These are phyloP conservation scores for Anarhynchus alexandrinus DNA, from an alignment of 2,113 vertebrate species.

Conservation along the genomic window DNA sequence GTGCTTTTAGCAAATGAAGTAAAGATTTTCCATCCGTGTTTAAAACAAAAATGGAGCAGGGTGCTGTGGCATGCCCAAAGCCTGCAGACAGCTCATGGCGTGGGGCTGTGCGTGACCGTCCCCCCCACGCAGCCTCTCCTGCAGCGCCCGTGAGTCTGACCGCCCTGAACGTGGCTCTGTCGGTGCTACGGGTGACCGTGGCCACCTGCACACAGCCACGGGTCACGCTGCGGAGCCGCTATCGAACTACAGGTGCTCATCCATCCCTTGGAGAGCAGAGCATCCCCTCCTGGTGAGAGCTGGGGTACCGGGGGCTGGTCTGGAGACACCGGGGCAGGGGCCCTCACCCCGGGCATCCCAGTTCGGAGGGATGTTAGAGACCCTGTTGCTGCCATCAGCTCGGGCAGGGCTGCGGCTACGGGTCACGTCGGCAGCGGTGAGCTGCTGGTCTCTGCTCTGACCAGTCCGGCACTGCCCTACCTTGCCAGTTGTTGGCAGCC, in stretches of 20 bases:
- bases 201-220: fast-evolving
- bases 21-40: neutral
- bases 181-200: neutral
- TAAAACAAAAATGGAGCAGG: neutral
- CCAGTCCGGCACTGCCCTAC: neutral
- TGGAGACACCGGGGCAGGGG: neutral
- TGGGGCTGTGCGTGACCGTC: fast-evolving
- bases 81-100: neutral
- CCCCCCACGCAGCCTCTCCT: fast-evolving
- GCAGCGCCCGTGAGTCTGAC: fast-evolving
- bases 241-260: fast-evolving
- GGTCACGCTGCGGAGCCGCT: neutral
- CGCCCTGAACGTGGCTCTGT: neutral
- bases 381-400: neutral
- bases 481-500: neutral
- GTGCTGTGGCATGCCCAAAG: neutral
- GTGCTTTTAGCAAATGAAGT: slow-evolving; percentile 41
- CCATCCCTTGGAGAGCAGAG: neutral
- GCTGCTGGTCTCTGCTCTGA: neutral
- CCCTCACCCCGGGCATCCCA: neutral
- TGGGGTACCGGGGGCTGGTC: fast-evolving
- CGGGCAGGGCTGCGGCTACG: fast-evolving
- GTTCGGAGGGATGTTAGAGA: neutral
- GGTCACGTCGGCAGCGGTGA: neutral
- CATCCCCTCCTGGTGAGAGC: neutral